Conservation (phyloP, 2,113 vertebrate genomes). For the Plectropomus leopardus region DNA sequence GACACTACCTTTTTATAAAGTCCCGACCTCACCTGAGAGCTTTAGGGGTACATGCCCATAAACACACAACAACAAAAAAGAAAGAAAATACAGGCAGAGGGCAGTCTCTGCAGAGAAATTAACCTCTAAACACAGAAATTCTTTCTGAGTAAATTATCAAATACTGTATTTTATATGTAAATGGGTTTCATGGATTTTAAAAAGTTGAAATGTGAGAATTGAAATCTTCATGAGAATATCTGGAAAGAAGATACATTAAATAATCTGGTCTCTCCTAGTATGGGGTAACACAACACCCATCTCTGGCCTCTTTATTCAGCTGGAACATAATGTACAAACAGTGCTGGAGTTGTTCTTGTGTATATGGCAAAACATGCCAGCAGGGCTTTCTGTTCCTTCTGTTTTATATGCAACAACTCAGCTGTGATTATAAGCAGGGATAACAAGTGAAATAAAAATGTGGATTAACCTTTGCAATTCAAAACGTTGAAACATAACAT, state of each 20-base stretch:
- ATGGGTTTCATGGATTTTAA: neutral
- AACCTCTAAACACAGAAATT: too few species aligned
- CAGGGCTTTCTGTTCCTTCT: neutral
- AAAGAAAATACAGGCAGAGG: too few species aligned
- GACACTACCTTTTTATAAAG: too few species aligned
- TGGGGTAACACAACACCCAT: constrained; percentile 8
- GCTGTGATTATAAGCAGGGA: neutral
- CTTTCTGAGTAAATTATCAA: too few species aligned
- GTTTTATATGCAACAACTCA: neutral
- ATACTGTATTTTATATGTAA: neutral
- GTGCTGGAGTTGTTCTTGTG: neutral
- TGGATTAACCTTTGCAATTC: neutral
- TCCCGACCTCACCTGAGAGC: too few species aligned
- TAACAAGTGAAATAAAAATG: neutral
- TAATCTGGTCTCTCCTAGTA: neutral
- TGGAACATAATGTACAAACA: constrained; percentile 45
- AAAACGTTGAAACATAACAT: neutral
- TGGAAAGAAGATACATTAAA: neutral
- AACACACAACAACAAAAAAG: too few species aligned
- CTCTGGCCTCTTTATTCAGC: constrained; percentile 21
- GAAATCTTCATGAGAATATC: neutral
- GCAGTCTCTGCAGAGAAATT: too few species aligned
- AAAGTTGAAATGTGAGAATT: neutral
- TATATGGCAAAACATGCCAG: constrained; percentile 6
- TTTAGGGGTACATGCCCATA: too few species aligned